Evolutionary conservation across 2,113 vertebrate species (phyloP), one percentile per base, ranked within the genome.

Genomic region (Columbina picui): DNA sequence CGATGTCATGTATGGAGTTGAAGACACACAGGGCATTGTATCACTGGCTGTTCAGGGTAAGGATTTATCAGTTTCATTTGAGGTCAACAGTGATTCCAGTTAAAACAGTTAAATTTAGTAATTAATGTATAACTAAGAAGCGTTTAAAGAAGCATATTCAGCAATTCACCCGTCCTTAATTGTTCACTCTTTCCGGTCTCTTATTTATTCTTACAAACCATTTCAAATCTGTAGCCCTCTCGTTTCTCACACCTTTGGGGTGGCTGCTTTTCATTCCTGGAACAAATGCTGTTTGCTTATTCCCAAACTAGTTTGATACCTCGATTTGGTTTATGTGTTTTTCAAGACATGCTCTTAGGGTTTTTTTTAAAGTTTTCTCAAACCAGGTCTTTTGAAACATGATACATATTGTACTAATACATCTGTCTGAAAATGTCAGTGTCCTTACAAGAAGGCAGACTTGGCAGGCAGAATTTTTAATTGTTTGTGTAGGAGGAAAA

Each of bases 1-100:
- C 10, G 99, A 99, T 4, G 98, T 99, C 89, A 98, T 99, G 98
- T 99, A 98, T 0, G 99, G 99, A 8, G 99, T 99, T 45, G 99
- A 99, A 94, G 99, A 99, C 97, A 99, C 98, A 0, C 99, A 99
- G 90, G 98, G 98, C 68, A 98, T 98, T 2, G 96, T 99, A 52
- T 98, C 98, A 9, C 83, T 99, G 80, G 94, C 98, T 29, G 99
- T 99, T 65, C 97, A 97, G 7, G 99, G 99, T 99, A 97, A 99
- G 98, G 59, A 47, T 74, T 53, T 69, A 8, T 32, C 52, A 23
- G 0, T 75, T 74, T 53, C 19, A 3, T 34, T 74, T 16, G 17
- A 32, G 30, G 7, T 38, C 41, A 79, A 6, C 19, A 34, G 22
- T 32, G 43, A 63, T 53, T 57, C 15, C 45, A 36, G 25, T n/a